Evolutionary conservation across 2,797 vertebrate genomes (phyloP).

Genomic region (Megalops cyprinoides): DNA sequence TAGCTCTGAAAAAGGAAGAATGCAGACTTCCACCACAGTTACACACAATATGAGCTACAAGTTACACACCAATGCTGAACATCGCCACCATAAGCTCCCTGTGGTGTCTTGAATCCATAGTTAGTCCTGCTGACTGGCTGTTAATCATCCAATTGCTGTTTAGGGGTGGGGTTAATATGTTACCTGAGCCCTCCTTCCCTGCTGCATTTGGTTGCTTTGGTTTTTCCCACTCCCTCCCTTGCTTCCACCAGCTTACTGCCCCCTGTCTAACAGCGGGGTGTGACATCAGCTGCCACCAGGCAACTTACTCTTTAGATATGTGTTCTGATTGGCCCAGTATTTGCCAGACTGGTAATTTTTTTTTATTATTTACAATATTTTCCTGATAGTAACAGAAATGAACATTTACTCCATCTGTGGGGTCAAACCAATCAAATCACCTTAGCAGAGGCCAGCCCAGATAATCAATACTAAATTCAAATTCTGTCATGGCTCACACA

Average conservation of each 20-base stretch:
- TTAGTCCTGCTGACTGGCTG: no score
- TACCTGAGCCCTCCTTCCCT: neutral
- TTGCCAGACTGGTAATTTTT: constrained; percentile 52
- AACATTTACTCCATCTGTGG: constrained; percentile 45
- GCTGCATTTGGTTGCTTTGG: neutral
- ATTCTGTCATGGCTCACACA: no score
- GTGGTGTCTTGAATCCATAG: no score
- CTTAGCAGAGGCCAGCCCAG: constrained; percentile 67
- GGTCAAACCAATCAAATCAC: constrained; percentile 68
- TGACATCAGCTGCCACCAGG: constrained; percentile 15
- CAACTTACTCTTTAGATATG: constrained; percentile 59
- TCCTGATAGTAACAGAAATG: constrained; percentile 36
- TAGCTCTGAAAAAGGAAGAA: no score
- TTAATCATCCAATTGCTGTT: neutral
- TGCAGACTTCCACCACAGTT: no score
- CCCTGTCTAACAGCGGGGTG: neutral
- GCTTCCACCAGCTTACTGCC: neutral
- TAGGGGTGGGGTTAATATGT: neutral
- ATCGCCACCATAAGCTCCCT: no score
- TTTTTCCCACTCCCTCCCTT: neutral
- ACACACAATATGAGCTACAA: no score
- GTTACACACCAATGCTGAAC: neutral
- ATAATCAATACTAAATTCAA: constrained; percentile 66
- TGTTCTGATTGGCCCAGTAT: constrained; percentile 58
- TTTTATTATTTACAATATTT: constrained; percentile 47